phyloP scores from a whole-genome alignment of 2,797 vertebrate genomes.

The Buceros bicornis region DNA sequence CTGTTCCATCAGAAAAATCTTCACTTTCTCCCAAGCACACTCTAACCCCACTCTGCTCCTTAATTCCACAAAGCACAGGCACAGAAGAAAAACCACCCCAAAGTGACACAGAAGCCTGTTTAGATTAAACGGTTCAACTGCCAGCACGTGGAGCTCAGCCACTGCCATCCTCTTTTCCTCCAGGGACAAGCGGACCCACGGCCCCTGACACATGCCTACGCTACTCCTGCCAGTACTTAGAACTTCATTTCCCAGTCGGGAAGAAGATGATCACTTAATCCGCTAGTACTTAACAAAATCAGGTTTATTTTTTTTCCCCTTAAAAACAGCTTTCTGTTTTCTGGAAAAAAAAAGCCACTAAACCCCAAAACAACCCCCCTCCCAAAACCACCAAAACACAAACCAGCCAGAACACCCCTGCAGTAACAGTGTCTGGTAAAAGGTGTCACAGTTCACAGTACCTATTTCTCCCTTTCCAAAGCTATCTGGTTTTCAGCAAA shows the following conservation, averaged over 20 bases:
- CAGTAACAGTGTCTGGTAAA: not conserved
- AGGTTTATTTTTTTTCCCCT: not conserved
- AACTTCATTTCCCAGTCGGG: too few relatives aligned
- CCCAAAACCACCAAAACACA: not conserved
- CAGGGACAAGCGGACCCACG: too few relatives aligned
- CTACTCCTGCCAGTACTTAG: too few relatives aligned
- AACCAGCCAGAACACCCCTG: not conserved
- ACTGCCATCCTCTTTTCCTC: not conserved
- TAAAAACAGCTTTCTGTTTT: not conserved
- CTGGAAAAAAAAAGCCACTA: not conserved
- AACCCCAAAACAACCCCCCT: not conserved
- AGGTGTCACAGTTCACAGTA: fast-evolving
- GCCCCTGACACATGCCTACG: too few relatives aligned
- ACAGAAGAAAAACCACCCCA: not conserved
- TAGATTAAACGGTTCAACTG: not conserved
- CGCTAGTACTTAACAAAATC: not conserved
- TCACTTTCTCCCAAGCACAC: not conserved
- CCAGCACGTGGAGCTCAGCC: not conserved
- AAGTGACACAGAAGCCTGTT: not conserved
- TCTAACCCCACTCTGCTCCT: not conserved
- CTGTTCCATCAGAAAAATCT: not conserved
- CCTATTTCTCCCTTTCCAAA: not conserved
- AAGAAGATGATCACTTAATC: not conserved
- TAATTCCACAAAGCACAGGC: not conserved
- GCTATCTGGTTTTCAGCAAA: not conserved